Base-by-base conservation (phyloP, 2,888 invertebrate genomes). In the Chalcosyrphus nemorum region DNA sequence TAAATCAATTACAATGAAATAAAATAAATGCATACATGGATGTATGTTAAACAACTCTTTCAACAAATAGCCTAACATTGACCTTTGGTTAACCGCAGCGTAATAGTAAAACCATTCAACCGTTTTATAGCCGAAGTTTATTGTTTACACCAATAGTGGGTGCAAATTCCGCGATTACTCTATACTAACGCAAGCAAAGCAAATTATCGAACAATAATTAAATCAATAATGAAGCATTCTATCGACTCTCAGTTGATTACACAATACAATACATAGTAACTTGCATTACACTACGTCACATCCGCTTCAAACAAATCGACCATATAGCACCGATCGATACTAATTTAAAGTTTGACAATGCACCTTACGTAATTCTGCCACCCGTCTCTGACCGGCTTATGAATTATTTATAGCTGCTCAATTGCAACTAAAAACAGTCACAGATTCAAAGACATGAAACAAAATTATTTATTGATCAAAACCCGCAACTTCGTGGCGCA, bases 311-410 rank as follows among this genome's bases (percentile, higher is more conserved):
- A 21, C 56, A 54, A 54, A 24, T 29, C 50, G 0, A 13, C 13
- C 32, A 35, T 70, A 52, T 47, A 56, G 38, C 70, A 63, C 65
- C 32, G 70, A 81, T 81, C 76, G 76, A 81, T 81, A 76, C 70
- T 81, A 71, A 75, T 75, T 81, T 76, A 81, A 74, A 81, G 61
- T 75, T 76, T 50, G 76, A 81, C 70, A 76, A 71, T 70, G 70
- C 76, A 70, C 50, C 70, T 81, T 70, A 81, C 76, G 70, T 70
- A 81, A 81, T 29, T 50, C 41, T 41, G 61, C 35, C 54, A 41
- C n/a, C 29, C 38, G 61, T 52, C 45, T 17, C 38, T 17, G n/a
- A 32, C 38, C 66, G 74, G 52, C 78, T 35, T 54, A 74, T 80
- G 72, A 74, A 74, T 80, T 47, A 81, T 81, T 74, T 56, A 74